Percentiles rank a stretch among this genome's conserved stretches.
Evolutionary conservation across 2,888 invertebrate genomes (phyloP).

Genomic region (Trissolcus brochymenae): DNA sequence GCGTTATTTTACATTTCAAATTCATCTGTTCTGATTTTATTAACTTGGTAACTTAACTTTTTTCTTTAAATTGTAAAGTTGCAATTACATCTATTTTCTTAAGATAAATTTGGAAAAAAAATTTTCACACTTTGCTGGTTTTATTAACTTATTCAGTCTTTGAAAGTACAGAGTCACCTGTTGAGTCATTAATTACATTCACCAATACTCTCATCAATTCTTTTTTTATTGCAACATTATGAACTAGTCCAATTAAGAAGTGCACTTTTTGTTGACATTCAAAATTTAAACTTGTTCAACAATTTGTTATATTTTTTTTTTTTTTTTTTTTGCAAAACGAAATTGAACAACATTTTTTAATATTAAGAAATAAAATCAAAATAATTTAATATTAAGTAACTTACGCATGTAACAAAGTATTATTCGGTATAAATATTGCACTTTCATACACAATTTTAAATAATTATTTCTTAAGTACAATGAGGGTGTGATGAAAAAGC

Average conservation of each 20-base stretch:
- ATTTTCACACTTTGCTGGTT: no score
- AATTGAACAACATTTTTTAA: no score
- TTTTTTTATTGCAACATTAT: neutral
- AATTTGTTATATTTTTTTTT: neutral
- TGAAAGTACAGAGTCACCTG: neutral
- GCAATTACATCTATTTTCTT: neutral
- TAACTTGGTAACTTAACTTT: neutral
- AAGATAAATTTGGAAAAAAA: neutral
- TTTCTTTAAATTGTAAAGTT: neutral
- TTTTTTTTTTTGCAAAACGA: neutral
- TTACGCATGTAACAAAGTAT: conserved; percentile 59
- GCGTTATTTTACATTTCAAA: no score
- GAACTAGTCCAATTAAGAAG: neutral
- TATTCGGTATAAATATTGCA: conserved; percentile 62
- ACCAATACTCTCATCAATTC: conserved; percentile 33
- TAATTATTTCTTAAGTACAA: conserved; percentile 64
- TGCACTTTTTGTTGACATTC: no score
- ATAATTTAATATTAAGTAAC: conserved; percentile 64
- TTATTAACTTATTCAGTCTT: neutral
- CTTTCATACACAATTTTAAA: conserved; percentile 63
- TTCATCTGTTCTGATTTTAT: no score
- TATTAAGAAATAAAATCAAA: no score
- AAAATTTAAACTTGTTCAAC: neutral
- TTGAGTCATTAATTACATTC: conserved; percentile 21
- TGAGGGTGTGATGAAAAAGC: conserved; percentile 50